phyloP scores from a whole-genome alignment of 1,140 invertebrate species.

The Papilio machaon region DNA sequence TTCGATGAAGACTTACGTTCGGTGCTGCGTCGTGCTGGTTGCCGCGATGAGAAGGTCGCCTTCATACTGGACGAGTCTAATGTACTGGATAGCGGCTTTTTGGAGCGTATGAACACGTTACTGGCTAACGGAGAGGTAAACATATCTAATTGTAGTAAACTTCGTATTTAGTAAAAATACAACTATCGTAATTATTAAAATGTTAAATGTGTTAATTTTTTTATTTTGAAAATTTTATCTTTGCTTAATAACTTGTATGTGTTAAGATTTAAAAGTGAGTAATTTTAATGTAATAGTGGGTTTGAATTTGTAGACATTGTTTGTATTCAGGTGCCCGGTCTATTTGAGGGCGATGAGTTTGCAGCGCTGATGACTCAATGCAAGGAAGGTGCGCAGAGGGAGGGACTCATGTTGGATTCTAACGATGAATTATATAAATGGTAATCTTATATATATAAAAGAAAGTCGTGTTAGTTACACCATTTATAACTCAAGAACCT shows the following conservation, averaged over 20 bases:
- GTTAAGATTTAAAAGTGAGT: too few relatives aligned
- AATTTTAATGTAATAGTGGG: too few relatives aligned
- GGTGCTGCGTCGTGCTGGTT: conserved; percentile 96
- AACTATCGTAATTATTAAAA: too few relatives aligned
- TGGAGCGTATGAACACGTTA: conserved; percentile 99
- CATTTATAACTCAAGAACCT: too few relatives aligned
- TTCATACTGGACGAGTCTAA: conserved; percentile 99
- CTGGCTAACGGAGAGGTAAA: conserved; percentile 97
- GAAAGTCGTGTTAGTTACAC: too few relatives aligned
- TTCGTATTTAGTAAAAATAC: too few relatives aligned
- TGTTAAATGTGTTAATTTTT: too few relatives aligned
- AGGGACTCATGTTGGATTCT: conserved; percentile 99
- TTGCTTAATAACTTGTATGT: too few relatives aligned
- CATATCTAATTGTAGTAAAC: too few relatives aligned
- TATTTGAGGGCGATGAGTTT: conserved; percentile 98
- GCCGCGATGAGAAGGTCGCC: conserved; percentile 99
- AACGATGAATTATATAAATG: conserved; percentile 99
- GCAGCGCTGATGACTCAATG: conserved; percentile 99
- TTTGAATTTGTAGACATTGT: not conserved
- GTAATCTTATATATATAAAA: too few relatives aligned
- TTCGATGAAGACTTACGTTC: conserved; percentile 99
- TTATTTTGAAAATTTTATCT: too few relatives aligned
- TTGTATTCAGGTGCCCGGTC: conserved; percentile 88
- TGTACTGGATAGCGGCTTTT: conserved; percentile 98
- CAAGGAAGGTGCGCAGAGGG: conserved; percentile 98